Evolutionary conservation across 2,888 invertebrate genomes (phyloP), one percentile per base, ranked within the genome.

Genomic region (Leptinotarsa juncta): DNA sequence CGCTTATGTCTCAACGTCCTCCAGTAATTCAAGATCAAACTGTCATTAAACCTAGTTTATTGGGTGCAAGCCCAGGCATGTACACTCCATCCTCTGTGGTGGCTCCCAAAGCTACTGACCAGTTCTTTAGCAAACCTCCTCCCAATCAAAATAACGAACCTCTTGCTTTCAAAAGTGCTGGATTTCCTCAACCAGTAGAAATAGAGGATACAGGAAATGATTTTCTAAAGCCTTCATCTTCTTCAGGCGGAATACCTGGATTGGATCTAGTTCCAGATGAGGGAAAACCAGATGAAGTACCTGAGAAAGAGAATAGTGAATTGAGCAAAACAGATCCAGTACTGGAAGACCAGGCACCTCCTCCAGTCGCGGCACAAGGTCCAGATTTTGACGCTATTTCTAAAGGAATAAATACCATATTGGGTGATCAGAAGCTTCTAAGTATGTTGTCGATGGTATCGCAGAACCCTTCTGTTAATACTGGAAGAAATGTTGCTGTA

Each of bases 201-300:
- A 62, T 65, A 23, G 81, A 75, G 14, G 76, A 78, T 57, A 71
- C 70, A 55, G 78, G 77, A 49, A 72, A 65, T 26, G 77, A 74
- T 26, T 82, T 83, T 73, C 71, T 83, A 60, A 79, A 81, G 1
- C 67, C 77, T 15, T 76, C 79, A 16, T 51, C 77, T 50, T 75
- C 83, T 42, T 82, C 84, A 69, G 91, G 90, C 81, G 92, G 91
- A 60, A 94, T 94, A 83, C 94, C 94, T 14, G 94, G 94, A 0
- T 89, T 94, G 73, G 94, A 94, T 89, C 89, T 94, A 75, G 92
- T 93, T 14, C 89, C 89, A 78, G 90, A 90, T 4, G 84, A 75
- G 50, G 66, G 23, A 87, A 87, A 60, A 48, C 5, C 14, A 48
- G 77, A 78, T 4, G 70, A 77, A 18, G 73, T 76, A 57, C 68